A percentile compares a stretch with the other conserved stretches of the same genome.
Conservation (phyloP, 1,140 invertebrate genomes). For the Tribolium madens region DNA sequence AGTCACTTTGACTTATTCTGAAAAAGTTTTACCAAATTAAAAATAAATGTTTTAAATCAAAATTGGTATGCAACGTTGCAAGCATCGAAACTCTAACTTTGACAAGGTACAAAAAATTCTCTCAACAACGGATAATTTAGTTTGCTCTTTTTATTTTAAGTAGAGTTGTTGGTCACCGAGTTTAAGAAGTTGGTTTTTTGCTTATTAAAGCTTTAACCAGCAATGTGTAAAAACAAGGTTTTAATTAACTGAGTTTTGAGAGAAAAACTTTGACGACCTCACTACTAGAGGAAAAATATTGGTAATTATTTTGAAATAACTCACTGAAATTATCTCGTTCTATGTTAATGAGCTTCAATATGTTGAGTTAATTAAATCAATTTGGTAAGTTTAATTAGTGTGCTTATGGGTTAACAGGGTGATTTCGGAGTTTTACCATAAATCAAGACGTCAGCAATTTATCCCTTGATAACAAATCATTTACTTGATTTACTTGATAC, state of each 20-base stretch:
- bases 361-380: constrained; percentile 40
- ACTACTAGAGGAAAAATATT: not conserved
- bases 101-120: constrained; percentile 19
- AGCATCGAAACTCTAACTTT: constrained; percentile 6
- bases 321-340: not conserved
- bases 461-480: constrained; percentile 33
- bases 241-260: constrained; percentile 9
- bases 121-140: constrained; percentile 29
- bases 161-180: constrained; percentile 11
- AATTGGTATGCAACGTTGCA: constrained; percentile 24
- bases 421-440: constrained; percentile 24
- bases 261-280: not conserved
- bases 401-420: constrained; percentile 28
- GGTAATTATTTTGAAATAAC: not conserved
- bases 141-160: constrained; percentile 33
- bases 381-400: constrained; percentile 41
- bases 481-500: constrained; percentile 46
- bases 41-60: constrained; percentile 20
- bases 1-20: not conserved
- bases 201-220: not conserved
- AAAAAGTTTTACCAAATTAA: not conserved
- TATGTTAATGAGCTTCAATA: constrained; percentile 38
- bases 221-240: not conserved
- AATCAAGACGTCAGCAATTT: constrained; percentile 25
- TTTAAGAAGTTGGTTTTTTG: constrained; percentile 14